These are phyloP conservation scores for Limnothrissa miodon DNA, from an alignment of 2,113 vertebrate species.

Conservation along the genomic window DNA sequence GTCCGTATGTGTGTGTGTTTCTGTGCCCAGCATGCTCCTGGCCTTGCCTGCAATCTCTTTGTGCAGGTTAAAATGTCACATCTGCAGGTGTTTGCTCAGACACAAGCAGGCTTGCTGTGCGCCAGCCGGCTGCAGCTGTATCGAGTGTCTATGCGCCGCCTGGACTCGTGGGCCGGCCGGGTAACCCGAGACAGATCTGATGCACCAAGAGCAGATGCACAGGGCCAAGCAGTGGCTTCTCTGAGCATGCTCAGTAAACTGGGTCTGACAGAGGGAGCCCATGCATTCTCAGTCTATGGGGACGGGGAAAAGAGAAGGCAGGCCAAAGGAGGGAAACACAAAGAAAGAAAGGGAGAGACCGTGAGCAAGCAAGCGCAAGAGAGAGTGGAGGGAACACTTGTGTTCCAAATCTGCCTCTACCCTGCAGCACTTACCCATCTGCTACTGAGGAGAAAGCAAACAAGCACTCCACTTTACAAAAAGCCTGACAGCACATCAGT, in stretches of 20 bases:
- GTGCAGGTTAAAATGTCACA: background rate
- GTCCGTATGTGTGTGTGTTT: background rate
- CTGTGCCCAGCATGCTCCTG: background rate
- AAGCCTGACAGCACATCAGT: background rate
- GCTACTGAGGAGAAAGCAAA: conserved; percentile 15
- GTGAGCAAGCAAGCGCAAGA: background rate
- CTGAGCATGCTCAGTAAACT: background rate
- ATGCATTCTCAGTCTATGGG: background rate
- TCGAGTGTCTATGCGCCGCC: background rate
- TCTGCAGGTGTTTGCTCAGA: background rate
- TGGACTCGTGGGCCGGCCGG: background rate
- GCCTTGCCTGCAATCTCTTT: background rate
- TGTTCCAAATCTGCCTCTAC: background rate
- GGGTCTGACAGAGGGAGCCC: background rate
- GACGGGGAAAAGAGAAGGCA: background rate
- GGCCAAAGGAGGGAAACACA: background rate
- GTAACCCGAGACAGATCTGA: background rate
- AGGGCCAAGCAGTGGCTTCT: background rate
- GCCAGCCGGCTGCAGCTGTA: background rate
- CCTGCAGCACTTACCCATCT: background rate
- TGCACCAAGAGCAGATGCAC: background rate
- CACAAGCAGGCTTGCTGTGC: background rate
- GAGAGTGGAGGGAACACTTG: background rate
- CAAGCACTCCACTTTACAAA: conserved; percentile 22
- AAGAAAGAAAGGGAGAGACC: background rate